Evolutionary conservation across 2,888 invertebrate species (phyloP), one percentile per base, ranked within the genome.

Genomic region (Meiosimyza platycephala): DNA sequence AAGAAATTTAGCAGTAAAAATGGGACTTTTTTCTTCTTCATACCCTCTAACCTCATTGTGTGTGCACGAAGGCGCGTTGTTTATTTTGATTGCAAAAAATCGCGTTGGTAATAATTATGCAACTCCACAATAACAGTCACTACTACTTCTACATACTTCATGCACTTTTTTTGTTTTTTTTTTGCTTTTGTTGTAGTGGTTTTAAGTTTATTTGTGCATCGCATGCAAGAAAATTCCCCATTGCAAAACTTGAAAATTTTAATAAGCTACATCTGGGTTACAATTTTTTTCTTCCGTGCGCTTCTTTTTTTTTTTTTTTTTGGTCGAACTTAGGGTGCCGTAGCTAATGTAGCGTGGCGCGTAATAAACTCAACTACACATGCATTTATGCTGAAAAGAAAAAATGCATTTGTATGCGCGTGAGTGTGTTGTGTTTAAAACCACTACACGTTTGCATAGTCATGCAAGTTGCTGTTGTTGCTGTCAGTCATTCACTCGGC

Each of bases 291-390:
- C 7, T 22, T 12, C 22, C 22, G 22, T 13, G 1, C 18, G 5
- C 28, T 57, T 5, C 7, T 57, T 2, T 11, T 22, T 18, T 28
- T 18, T 28, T 18, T 16, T 6, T 57, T 28, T 57, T 12, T 18
- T 59, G 57, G 47, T 33, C 59, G 59, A 48, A 59, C 50, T 1
- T 40, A 40, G 40, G 16, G 28, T 40, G 47, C 59, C 3, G 5
- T 15, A 52, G 57, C 70, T 63, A 70, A 70, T 70, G 63, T 70
- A 70, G 54, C 70, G 63, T 47, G 54, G 54, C 69, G 69, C 62
- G 60, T 69, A 50, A 57, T 59, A 47, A 57, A 59, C 59, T 50
- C 57, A 57, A 66, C 66, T 47, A 50, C 50, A 15, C 50, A 47
- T 50, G 18, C 68, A 48, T 28, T 13, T 12, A 16, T n/a, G 15